These are phyloP conservation scores for Hydrolagus affinis DNA, from an alignment of 2,113 vertebrate species.

Conservation along the genomic window DNA sequence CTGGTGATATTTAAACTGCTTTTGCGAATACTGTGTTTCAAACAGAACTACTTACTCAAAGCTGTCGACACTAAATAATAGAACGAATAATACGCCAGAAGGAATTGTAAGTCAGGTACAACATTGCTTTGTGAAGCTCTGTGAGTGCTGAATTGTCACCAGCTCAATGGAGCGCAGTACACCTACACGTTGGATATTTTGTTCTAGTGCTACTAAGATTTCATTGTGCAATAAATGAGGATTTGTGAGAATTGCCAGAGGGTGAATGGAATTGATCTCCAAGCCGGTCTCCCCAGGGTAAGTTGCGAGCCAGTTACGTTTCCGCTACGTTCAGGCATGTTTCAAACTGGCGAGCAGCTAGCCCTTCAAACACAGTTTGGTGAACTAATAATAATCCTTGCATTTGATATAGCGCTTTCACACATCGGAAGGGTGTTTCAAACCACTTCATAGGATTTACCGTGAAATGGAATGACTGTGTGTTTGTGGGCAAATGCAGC, in stretches of 20 bases:
- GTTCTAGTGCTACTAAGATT: neutral
- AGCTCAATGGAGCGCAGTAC: neutral
- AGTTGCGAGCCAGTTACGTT: neutral
- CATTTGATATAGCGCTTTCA: too few species aligned
- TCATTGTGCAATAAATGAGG: neutral
- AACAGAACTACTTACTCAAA: neutral
- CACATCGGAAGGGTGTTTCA: too few species aligned
- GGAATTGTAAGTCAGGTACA: neutral
- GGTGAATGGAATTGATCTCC: neutral
- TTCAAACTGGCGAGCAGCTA: too few species aligned
- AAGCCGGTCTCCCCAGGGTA: neutral
- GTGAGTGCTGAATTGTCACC: neutral
- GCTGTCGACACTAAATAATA: neutral
- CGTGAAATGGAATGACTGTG: too few species aligned
- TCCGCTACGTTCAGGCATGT: too few species aligned
- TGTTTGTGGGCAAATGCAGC: too few species aligned
- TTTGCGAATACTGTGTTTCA: neutral
- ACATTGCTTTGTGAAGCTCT: neutral
- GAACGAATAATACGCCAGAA: neutral
- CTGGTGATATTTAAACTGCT: neutral
- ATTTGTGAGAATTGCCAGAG: neutral
- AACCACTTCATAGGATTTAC: too few species aligned
- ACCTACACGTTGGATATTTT: slow-evolving; percentile 5
- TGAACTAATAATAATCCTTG: too few species aligned
- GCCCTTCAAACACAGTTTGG: too few species aligned